These are phyloP conservation scores for Psammodynastes pulverulentus DNA, from an alignment of 2,113 vertebrate genomes.

Conservation along the genomic window DNA sequence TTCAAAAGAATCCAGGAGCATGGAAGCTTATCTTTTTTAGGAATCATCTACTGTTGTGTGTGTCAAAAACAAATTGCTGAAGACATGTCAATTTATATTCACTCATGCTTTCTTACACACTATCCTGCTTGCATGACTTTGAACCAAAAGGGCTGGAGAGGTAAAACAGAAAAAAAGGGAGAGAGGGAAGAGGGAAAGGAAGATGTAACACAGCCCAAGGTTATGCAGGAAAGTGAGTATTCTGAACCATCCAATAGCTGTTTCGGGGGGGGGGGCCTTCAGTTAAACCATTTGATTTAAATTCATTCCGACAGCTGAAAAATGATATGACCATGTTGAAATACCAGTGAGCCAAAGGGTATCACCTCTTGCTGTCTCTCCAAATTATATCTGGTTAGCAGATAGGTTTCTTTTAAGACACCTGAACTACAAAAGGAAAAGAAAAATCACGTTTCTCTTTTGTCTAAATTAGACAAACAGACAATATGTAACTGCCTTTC, in stretches of 20 bases:
- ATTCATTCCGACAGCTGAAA: conserved; percentile 9
- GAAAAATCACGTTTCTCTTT: not conserved
- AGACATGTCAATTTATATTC: conserved; percentile 7
- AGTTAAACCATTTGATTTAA: conserved; percentile 11
- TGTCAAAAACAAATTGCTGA: conserved; percentile 10
- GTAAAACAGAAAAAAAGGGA: not conserved
- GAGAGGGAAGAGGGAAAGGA: not conserved
- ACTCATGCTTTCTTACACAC: not conserved
- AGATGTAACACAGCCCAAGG: not conserved
- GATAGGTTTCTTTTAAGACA: not conserved
- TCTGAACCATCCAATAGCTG: not conserved
- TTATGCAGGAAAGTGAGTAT: not conserved
- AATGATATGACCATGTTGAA: not conserved
- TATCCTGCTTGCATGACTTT: not conserved
- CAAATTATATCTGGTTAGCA: not conserved
- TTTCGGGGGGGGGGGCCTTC: not conserved
- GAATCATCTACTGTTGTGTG: not conserved
- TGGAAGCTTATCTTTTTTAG: not conserved
- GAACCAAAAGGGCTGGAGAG: not conserved
- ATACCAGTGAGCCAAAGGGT: not conserved
- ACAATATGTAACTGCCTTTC: not conserved
- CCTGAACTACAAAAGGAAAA: not conserved
- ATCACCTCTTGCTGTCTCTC: not conserved
- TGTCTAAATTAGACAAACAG: not conserved
- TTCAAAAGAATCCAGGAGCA: not conserved